Conservation (phyloP, 2,888 invertebrate genomes). For the Monochamus alternatus region DNA sequence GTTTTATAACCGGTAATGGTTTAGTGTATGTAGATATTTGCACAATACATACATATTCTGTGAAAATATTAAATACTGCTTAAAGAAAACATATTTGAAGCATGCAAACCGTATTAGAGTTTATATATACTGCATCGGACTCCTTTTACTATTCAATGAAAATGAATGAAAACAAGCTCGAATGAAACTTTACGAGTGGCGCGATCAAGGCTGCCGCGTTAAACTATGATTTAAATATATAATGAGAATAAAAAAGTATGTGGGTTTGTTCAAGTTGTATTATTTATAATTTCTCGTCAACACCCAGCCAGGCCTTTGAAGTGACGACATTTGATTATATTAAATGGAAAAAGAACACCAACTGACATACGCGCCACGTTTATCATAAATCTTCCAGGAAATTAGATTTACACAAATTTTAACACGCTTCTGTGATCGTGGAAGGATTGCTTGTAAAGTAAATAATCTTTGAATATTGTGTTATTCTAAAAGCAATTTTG, state of each 20-base stretch:
- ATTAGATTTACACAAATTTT: conserved; percentile 38
- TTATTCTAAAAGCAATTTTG: conserved; percentile 45
- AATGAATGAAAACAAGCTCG: conserved; percentile 23
- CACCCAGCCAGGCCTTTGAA: conserved; percentile 40
- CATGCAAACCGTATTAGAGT: background rate
- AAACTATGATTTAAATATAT: conserved; percentile 33
- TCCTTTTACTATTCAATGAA: conserved; percentile 7
- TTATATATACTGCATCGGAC: conserved; percentile 19
- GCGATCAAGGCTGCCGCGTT: conserved; percentile 30
- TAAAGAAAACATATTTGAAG: background rate
- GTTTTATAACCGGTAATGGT: too few species aligned
- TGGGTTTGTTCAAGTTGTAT: conserved; percentile 36
- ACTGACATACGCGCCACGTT: conserved; percentile 36
- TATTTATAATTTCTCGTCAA: conserved; percentile 39
- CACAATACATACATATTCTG: background rate
- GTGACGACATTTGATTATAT: conserved; percentile 45
- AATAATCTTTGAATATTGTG: conserved; percentile 54
- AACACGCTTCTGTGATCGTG: conserved; percentile 38
- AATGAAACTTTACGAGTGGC: conserved; percentile 29
- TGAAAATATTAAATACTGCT: background rate
- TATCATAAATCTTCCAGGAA: conserved; percentile 38
- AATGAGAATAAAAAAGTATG: conserved; percentile 36
- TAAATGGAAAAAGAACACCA: conserved; percentile 42
- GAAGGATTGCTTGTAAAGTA: conserved; percentile 38
- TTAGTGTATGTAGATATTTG: too few species aligned